phyloP scores from a whole-genome alignment of 2,113 vertebrate species.

The Nannobrachium achirus region DNA sequence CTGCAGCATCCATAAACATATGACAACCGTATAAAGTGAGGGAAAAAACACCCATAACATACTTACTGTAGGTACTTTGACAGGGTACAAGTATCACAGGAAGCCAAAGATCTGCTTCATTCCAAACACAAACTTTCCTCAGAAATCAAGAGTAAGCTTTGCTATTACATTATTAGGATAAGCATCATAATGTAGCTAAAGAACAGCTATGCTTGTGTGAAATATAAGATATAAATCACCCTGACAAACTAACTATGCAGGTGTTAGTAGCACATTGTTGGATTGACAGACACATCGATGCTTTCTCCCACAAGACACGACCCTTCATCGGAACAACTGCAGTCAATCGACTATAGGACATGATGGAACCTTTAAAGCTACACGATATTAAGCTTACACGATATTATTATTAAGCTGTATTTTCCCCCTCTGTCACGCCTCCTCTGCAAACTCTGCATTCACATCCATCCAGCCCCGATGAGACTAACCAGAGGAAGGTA shows the following conservation, averaged over 20 bases:
- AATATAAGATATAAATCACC: too few relatives aligned
- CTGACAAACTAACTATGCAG: too few relatives aligned
- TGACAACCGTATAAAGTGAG: too few relatives aligned
- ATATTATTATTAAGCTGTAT: neutral
- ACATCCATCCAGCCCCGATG: neutral
- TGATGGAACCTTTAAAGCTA: neutral
- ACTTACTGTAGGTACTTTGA: too few relatives aligned
- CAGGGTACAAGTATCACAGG: too few relatives aligned
- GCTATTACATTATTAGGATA: neutral
- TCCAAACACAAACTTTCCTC: too few relatives aligned
- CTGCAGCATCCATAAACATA: too few relatives aligned
- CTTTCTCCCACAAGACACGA: neutral
- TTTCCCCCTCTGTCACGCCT: neutral
- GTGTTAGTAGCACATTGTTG: too few relatives aligned
- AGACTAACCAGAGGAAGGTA: neutral
- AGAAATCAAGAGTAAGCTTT: too few relatives aligned
- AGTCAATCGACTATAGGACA: neutral
- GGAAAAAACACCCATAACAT: too few relatives aligned
- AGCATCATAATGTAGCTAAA: neutral
- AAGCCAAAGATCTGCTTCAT: too few relatives aligned
- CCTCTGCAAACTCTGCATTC: neutral
- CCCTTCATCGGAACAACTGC: conserved; percentile 19
- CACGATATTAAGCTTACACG: neutral
- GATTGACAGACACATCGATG: neutral
- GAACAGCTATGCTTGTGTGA: too few relatives aligned